A percentile compares a stretch with the other conserved stretches of the same genome.
These are phyloP conservation scores for Hucho hucho DNA, from an alignment of 2,113 vertebrate genomes.

Conservation along the genomic window DNA sequence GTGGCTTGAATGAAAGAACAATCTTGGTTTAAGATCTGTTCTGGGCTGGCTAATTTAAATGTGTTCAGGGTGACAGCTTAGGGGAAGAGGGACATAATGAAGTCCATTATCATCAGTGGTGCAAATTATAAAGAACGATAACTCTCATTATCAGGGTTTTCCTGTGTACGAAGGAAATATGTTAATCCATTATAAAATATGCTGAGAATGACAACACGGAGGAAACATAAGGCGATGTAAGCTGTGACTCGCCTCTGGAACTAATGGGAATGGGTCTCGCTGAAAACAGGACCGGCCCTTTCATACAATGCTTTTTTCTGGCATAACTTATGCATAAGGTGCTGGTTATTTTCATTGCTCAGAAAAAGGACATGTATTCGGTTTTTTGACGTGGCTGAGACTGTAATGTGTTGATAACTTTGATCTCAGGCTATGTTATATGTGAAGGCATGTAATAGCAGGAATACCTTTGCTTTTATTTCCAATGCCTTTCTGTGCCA, in stretches of 20 bases:
- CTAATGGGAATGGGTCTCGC: slow-evolving; percentile 33
- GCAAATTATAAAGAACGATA: slow-evolving; percentile 73
- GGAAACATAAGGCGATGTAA: slow-evolving; percentile 59
- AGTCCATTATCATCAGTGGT: slow-evolving; percentile 75
- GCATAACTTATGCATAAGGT: slow-evolving; percentile 56
- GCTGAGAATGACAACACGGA: slow-evolving; percentile 66
- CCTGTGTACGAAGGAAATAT: slow-evolving; percentile 67
- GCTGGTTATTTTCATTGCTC: slow-evolving; percentile 42
- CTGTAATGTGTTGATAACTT: slow-evolving; percentile 52
- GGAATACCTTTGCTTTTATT: slow-evolving; percentile 46
- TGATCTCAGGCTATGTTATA: slow-evolving; percentile 36
- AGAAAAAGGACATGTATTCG: slow-evolving; percentile 29
- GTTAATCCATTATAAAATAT: slow-evolving; percentile 69
- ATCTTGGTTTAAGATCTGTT: slow-evolving; percentile 68
- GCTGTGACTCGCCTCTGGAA: slow-evolving; percentile 33
- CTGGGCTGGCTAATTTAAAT: slow-evolving; percentile 73
- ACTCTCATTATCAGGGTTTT: slow-evolving; percentile 71
- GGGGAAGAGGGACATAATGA: slow-evolving; percentile 72
- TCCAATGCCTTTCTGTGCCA: slow-evolving; percentile 32
- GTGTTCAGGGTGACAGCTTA: slow-evolving; percentile 73
- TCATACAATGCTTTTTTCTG: slow-evolving; percentile 46
- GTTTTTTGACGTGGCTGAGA: slow-evolving; percentile 38
- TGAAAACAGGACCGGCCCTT: slow-evolving; percentile 37
- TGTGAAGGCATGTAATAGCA: slow-evolving; percentile 28
- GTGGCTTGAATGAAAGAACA: slow-evolving; percentile 61